Percentiles rank a stretch among this genome's conserved stretches.
Evolutionary conservation across 2,797 vertebrate genomes (phyloP).

Genomic region (Lacerta viridis): DNA sequence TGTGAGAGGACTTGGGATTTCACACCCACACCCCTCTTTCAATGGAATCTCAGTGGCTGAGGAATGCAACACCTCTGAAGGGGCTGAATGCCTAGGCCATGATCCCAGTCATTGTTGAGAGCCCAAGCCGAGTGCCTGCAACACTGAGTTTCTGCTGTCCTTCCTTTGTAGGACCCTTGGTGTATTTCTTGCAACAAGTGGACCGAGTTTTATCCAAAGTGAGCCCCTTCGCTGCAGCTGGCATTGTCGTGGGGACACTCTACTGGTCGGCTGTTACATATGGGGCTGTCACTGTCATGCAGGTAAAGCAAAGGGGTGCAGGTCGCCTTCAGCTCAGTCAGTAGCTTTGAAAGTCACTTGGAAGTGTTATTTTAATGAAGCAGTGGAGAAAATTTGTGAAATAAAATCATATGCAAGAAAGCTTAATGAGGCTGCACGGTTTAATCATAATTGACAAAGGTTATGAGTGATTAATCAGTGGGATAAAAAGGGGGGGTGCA

Average conservation of each 20-base stretch:
- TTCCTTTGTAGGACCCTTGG: constrained; percentile 77
- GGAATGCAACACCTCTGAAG: no score
- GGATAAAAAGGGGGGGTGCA: no score
- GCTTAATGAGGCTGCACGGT: background rate
- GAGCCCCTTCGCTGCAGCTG: constrained; percentile 83
- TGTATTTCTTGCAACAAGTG: constrained; percentile 83
- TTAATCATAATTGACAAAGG: background rate
- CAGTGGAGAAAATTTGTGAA: no score
- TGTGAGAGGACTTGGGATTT: background rate
- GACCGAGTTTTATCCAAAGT: constrained; percentile 79
- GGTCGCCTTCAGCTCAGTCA: no score
- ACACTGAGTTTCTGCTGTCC: no score
- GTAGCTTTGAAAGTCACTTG: no score
- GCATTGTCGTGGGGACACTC: constrained; percentile 81
- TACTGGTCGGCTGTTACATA: constrained; percentile 88
- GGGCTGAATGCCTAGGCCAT: background rate
- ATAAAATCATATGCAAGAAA: background rate
- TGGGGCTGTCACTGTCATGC: constrained; percentile 87
- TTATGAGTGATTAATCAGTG: background rate
- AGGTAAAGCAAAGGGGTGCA: constrained; percentile 68
- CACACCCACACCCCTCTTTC: background rate
- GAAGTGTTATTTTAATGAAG: no score
- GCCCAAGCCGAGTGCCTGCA: background rate
- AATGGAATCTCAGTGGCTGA: no score
- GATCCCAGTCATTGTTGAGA: no score